Evolutionary conservation across 2,888 invertebrate species (phyloP), one percentile per base, ranked within the genome.

Genomic region (Portevinia maculata): DNA sequence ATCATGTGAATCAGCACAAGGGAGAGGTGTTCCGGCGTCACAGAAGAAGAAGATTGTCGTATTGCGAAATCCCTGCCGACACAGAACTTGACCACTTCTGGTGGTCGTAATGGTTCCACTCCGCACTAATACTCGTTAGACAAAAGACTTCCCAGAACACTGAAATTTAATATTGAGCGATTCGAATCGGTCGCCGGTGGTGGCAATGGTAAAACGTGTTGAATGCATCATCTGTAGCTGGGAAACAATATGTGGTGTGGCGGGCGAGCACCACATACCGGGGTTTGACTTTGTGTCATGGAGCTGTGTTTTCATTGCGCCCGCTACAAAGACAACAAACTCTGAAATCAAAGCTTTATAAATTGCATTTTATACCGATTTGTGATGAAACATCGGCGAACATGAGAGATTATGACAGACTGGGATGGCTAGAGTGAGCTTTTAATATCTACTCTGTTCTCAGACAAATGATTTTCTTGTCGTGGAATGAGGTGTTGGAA

Each of bases 1-100:
- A 71, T 73, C 83, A 83, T 83, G 83, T 83, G 83, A 83, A 83
- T 83, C 62, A 78, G 71, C 67, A 78, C 83, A 76, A 76, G 71
- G 69, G 37, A 55, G 53, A 55, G 60, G 73, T 44, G 41, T 37
- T 53, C 19, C 32, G 32, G 60, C 60, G 44, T 41, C 11, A 48
- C 15, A 24, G 24, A 64, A 48, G 76, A 64, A 48, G 76, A 78
- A 83, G 78, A 73, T 78, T 78, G 71, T 65, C 65, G 46, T 64
- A 24, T 83, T 83, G 78, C 83, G 78, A 83, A 73, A 78, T 78
- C 19, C 37, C 5, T 34, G 34, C 34, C 19, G 60, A 34, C 32
- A 52, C 55, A 83, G 83, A 83, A 83, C 83, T 83, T 83, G 78
- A 83, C 83, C 83, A 83, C 60, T 76, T 55, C 81, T 62, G 32